phyloP scores from a whole-genome alignment of 2,888 invertebrate genomes.

The Coelogynopora nodosa region DNA sequence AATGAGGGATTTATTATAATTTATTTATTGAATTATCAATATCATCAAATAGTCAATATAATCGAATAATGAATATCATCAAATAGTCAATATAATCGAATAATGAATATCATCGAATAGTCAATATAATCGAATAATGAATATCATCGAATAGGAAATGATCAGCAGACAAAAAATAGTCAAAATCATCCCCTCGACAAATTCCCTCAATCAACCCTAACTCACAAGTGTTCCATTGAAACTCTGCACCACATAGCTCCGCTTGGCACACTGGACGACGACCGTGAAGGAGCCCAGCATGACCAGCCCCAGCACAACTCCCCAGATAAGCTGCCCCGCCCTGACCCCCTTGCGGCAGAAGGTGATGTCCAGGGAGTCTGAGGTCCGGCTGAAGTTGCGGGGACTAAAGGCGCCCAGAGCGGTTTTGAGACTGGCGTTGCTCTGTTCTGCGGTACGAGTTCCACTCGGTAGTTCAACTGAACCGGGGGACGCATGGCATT shows the following conservation, averaged over 20 bases:
- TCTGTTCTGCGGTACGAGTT: neutral
- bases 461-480: neutral
- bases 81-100: too few species aligned
- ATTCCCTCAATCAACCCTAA: too few species aligned
- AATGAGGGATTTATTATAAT: too few species aligned
- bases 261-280: conserved; percentile 72
- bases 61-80: too few species aligned
- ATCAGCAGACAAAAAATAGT: too few species aligned
- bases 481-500: neutral
- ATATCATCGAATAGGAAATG: too few species aligned
- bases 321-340: conserved; percentile 43
- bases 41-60: too few species aligned
- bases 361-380: neutral
- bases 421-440: neutral
- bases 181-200: too few species aligned
- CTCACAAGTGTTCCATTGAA: conserved; percentile 68
- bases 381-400: neutral
- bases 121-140: too few species aligned
- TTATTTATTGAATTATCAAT: too few species aligned
- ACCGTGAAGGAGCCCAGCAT: conserved; percentile 87
- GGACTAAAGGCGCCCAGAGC: conserved; percentile 17
- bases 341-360: neutral
- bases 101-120: too few species aligned
- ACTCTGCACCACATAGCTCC: conserved; percentile 44
- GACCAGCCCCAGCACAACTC: conserved; percentile 49